Evolutionary conservation across 2,113 vertebrate genomes (phyloP).

Genomic region (Chionis minor): DNA sequence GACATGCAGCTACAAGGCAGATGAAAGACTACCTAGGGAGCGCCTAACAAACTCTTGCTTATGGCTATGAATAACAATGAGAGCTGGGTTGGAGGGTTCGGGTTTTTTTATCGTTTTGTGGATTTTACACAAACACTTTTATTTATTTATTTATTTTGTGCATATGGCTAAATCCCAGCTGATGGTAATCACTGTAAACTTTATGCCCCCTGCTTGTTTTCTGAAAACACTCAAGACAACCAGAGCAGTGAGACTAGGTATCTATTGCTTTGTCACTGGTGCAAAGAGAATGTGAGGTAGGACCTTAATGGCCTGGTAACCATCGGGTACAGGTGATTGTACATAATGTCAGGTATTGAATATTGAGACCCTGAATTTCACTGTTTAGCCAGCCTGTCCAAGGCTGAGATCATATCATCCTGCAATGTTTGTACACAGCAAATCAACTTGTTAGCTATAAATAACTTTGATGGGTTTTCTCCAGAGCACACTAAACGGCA

Average conservation of each 20-base stretch:
- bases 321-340: neutral
- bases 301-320: neutral
- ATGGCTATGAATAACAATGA: neutral
- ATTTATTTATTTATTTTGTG: neutral
- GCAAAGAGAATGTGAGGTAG: neutral
- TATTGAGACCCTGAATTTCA: neutral
- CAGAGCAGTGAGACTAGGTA: neutral
- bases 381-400: neutral
- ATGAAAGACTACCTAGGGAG: neutral
- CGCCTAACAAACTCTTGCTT: neutral
- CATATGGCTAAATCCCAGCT: neutral
- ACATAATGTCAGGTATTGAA: neutral
- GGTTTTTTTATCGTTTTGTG: neutral
- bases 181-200: neutral
- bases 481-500: neutral
- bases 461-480: neutral
- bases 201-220: neutral
- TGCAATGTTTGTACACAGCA: neutral
- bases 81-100: neutral
- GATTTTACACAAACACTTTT: neutral
- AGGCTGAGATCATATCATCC: neutral
- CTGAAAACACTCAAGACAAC: neutral
- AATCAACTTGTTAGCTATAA: neutral
- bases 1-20: neutral
- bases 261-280: neutral